phyloP scores from a whole-genome alignment of 2,797 vertebrate species.

The Coranthus polyacanthus region DNA sequence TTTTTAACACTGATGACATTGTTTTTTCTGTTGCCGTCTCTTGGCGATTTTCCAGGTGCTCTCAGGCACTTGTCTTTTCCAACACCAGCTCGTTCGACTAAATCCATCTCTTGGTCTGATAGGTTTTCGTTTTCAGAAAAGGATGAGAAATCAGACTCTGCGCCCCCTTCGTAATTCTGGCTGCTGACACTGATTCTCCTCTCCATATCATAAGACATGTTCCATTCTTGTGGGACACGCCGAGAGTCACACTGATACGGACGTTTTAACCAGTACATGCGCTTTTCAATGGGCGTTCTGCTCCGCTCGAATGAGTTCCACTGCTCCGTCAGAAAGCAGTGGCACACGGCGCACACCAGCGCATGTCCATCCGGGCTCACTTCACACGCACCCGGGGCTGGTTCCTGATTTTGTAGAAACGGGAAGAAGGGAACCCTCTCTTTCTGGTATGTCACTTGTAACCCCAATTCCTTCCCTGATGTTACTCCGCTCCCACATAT shows the following conservation, averaged over 20 bases:
- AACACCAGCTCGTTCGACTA: constrained; percentile 64
- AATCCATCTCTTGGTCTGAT: constrained; percentile 88
- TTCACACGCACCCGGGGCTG: constrained; percentile 92
- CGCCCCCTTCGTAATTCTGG: constrained; percentile 82
- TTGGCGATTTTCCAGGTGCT: constrained; percentile 67
- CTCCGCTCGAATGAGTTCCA: constrained; percentile 96
- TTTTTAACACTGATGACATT: constrained; percentile 79
- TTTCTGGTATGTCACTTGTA: constrained; percentile 87
- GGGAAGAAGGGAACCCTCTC: constrained; percentile 91
- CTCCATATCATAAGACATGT: constrained; percentile 83
- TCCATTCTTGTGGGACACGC: constrained; percentile 85
- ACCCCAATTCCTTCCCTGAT: constrained; percentile 88
- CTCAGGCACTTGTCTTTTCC: constrained; percentile 74
- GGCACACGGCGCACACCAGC: constrained; percentile 94
- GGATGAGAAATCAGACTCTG: constrained; percentile 91
- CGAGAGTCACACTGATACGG: constrained; percentile 94
- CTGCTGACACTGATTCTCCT: constrained; percentile 76
- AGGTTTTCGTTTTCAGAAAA: constrained; percentile 92
- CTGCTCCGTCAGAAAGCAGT: constrained; percentile 95
- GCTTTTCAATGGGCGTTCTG: constrained; percentile 94
- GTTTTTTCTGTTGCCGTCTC: constrained; percentile 74
- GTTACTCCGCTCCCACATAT: constrained; percentile 94
- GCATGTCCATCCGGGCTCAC: constrained; percentile 90
- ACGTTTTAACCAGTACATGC: constrained; percentile 97
- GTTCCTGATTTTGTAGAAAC: constrained; percentile 94